Base-by-base conservation (phyloP, 92 coral and sea anemone species). In the Isaurus tuberculatus region DNA sequence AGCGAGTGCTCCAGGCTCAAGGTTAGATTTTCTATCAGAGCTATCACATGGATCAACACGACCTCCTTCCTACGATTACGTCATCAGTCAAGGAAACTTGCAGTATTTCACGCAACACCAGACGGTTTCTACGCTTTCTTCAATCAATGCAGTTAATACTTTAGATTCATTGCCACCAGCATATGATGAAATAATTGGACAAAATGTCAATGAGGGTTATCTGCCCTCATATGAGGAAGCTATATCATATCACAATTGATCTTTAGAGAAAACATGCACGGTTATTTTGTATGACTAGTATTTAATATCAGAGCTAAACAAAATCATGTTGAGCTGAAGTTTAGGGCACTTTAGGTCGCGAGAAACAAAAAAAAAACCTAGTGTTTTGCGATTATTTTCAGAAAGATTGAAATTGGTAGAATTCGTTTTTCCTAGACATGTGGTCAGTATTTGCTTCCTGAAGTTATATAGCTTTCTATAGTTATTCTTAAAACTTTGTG, bases 201-300 rank as follows among this genome's bases (percentile, higher is more conserved):
- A 55, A 42, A 70, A 42, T 23, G 65, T 4, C 14, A 22, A 77
- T 15, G 82, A 34, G 0, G 68, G 11, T 15, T 27, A 42, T 19
- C 9, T 77, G 17, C 82, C 82, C 5, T 33, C 82, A 4, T 77
- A 77, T 9, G 82, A 77, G 31, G 82, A 77, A 36, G 82, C 70
- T 20, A 77, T 70, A 25, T 57, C 25, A 22, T 13, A 58, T 58
- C 48, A 33, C 26, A 4, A 26, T 0, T 55, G 16, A 44, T n/a
- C n/a, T n/a, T n/a, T n/a, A n/a, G n/a, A n/a, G n/a, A n/a, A n/a
- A n/a, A n/a, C n/a, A n/a, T n/a, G n/a, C n/a, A n/a, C n/a, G n/a
- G n/a, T n/a, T n/a, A n/a, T n/a, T n/a, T n/a, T n/a, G n/a, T n/a
- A n/a, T n/a, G n/a, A n/a, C n/a, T n/a, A n/a, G n/a, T n/a, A n/a